Evolutionary conservation across 2,888 invertebrate genomes (phyloP).

Genomic region (Macrosiphum euphorbiae): DNA sequence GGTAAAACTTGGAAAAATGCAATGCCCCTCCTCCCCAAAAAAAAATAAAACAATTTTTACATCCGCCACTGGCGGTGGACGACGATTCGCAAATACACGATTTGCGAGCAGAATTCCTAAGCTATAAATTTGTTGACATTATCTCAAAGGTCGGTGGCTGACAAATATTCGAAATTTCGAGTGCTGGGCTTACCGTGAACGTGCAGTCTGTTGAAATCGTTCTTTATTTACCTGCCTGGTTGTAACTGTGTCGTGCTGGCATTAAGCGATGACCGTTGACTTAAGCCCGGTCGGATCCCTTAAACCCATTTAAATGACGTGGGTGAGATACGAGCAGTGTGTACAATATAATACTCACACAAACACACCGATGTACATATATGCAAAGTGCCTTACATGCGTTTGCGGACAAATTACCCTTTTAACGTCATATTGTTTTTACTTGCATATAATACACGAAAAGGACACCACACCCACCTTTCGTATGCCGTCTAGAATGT

Average conservation of each 20-base stretch:
- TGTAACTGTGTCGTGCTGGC: not conserved
- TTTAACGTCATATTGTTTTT: slow-evolving; percentile 8
- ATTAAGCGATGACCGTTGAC: not conserved
- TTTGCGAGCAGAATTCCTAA: not conserved
- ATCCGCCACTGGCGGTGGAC: not conserved
- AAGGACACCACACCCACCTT: not conserved
- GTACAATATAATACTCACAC: not conserved
- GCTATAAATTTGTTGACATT: not conserved
- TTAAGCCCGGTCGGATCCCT: not conserved
- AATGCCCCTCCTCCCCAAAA: too few species aligned
- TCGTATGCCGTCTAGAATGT: not conserved
- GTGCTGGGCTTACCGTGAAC: not conserved
- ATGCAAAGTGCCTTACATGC: not conserved
- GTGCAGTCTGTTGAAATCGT: not conserved
- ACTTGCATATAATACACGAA: not conserved
- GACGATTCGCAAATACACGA: not conserved
- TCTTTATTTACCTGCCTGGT: not conserved
- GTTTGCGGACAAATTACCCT: slow-evolving; percentile 1
- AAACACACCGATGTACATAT: not conserved
- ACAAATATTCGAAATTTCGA: not conserved
- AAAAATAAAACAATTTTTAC: too few species aligned
- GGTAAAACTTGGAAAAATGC: too few species aligned
- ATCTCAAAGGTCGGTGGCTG: not conserved
- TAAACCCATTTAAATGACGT: not conserved
- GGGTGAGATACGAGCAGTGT: not conserved